Evolutionary conservation across 2,797 vertebrate species (phyloP).

Genomic region (Tapera naevia): DNA sequence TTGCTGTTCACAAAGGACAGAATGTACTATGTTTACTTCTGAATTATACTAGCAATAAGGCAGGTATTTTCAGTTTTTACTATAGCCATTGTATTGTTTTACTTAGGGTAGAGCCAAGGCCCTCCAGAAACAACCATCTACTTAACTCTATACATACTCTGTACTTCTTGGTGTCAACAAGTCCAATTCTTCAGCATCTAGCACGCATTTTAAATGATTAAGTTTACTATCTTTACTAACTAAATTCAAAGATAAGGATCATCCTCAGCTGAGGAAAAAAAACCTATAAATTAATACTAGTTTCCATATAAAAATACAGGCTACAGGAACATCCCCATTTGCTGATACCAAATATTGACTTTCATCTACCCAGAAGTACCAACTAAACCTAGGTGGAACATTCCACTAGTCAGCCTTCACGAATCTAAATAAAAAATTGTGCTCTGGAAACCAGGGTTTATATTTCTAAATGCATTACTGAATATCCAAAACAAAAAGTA

Average conservation of each 20-base stretch:
- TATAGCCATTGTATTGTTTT: background rate
- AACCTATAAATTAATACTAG: background rate
- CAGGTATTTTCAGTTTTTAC: conserved; percentile 1
- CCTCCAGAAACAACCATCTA: background rate
- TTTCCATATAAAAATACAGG: background rate
- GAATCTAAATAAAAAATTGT: background rate
- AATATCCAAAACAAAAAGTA: background rate
- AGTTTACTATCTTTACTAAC: background rate
- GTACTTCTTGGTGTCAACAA: background rate
- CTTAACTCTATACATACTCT: background rate
- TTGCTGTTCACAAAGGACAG: background rate
- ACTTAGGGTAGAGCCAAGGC: background rate
- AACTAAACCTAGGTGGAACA: background rate
- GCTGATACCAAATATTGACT: rapidly evolving
- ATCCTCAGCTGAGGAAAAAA: background rate
- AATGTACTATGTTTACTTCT: background rate
- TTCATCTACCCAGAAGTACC: background rate
- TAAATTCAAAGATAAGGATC: background rate
- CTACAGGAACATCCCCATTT: background rate
- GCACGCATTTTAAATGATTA: background rate
- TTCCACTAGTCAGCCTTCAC: background rate
- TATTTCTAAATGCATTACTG: background rate
- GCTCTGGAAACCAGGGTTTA: background rate
- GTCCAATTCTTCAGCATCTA: background rate
- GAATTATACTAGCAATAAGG: background rate